Percentiles rank a stretch among this genome's conserved stretches.
Evolutionary conservation across 2,888 invertebrate species (phyloP).

Genomic region (Hoplodrina blanda): DNA sequence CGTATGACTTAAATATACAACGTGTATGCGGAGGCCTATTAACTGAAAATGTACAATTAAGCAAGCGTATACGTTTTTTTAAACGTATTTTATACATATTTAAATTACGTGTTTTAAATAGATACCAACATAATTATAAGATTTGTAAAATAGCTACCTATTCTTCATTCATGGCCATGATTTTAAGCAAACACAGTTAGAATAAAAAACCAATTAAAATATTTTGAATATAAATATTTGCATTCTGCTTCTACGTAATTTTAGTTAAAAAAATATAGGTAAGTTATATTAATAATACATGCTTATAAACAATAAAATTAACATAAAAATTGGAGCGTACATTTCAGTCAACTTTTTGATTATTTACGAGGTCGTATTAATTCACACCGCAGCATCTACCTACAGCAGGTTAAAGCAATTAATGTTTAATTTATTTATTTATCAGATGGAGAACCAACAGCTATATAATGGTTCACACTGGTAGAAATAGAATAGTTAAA

Average conservation of each 20-base stretch:
- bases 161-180: slow-evolving; percentile 22
- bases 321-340: slow-evolving; percentile 45
- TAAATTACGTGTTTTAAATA: neutral
- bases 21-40: slow-evolving; percentile 1
- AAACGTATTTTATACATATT: no score
- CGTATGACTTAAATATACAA: neutral
- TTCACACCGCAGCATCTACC: neutral
- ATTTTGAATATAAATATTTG: slow-evolving; percentile 1
- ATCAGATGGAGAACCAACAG: no score
- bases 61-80: slow-evolving; percentile 13
- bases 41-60: slow-evolving; percentile 7
- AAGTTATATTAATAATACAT: slow-evolving; percentile 16
- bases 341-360: slow-evolving; percentile 19
- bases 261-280: slow-evolving; percentile 15
- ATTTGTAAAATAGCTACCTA: neutral
- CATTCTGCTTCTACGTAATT: slow-evolving; percentile 21
- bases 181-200: slow-evolving; percentile 14
- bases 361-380: slow-evolving; percentile 14
- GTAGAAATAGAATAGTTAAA: no score
- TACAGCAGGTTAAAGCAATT: neutral
- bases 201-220: neutral
- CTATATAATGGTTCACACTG: no score
- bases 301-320: slow-evolving; percentile 15
- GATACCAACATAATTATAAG: neutral
- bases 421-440: no score